Evolutionary conservation across 2,113 vertebrate species (phyloP), one percentile per base, ranked within the genome.

Genomic region (Melanerpes formicivorus): DNA sequence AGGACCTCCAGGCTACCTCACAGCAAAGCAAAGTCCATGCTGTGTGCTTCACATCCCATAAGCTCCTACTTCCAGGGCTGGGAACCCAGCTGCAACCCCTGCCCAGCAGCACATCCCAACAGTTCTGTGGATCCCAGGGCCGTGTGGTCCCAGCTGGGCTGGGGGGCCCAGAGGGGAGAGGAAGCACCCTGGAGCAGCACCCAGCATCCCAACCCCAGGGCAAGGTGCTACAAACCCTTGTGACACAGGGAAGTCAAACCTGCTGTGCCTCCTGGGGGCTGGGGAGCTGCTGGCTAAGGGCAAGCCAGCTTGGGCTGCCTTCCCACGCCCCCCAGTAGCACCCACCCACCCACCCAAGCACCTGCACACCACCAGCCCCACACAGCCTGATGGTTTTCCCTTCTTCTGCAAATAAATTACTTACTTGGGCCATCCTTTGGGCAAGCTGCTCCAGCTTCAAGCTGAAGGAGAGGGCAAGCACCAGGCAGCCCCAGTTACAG

Each of bases 371-470:
- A 26, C 73, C 69, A 14, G 15, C 9, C 70, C 65, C 10, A 3
- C 42, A 27, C 29, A 12, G 13, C 75, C 44, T 54, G 10, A 18
- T 23, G 30, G 23, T 77, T 63, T 62, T 59, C 44, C 34, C 19
- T 27, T 72, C 25, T 34, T 56, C 48, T 56, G 52, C 17, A 46
- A 62, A 37, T 32, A 25, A 80, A 8, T 8, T 18, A 92, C 94
- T 96, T 88, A 94, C 95, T 73, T 66, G 64, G 5, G 66, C 72
- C 74, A 81, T 84, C 91, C 92, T 59, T 30, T 6, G 13, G 65
- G 63, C 42, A 81, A 78, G 25, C 21, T 19, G 52, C 62, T 88
- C 54, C 75, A 46, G 56, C 62, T 40, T 26, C 0, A 0, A 85
- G 55, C 70, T 14, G 42, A 23, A 5, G 17, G 23, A 70, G 15